Evolutionary conservation across 2,888 invertebrate genomes (phyloP).

Genomic region (Acronicta psi): DNA sequence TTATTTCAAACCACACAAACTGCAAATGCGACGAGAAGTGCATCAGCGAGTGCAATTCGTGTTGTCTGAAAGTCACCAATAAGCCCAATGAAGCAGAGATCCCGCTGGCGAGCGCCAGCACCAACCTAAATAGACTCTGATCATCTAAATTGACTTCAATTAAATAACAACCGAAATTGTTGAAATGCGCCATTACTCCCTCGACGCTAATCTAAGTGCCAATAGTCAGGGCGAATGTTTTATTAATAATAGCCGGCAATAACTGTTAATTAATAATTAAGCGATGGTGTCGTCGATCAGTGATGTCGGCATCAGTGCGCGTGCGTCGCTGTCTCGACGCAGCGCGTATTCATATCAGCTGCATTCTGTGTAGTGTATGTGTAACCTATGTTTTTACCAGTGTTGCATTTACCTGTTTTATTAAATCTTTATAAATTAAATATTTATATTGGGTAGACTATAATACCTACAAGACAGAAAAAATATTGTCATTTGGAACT

Average conservation of each 20-base stretch:
- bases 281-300: constrained; percentile 71
- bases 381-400: constrained; percentile 3
- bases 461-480: no score
- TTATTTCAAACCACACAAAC: constrained; percentile 63
- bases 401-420: constrained; percentile 1
- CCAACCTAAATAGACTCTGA: constrained; percentile 90
- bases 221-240: constrained; percentile 88
- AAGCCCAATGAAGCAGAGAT: constrained; percentile 89
- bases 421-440: neutral
- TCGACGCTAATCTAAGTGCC: constrained; percentile 88
- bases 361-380: constrained; percentile 18
- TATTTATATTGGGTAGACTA: neutral
- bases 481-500: no score
- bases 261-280: constrained; percentile 88
- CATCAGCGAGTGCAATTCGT: constrained; percentile 88
- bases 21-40: constrained; percentile 84
- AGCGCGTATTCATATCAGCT: constrained; percentile 45
- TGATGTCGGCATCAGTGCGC: constrained; percentile 72
- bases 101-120: constrained; percentile 88
- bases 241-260: constrained; percentile 86
- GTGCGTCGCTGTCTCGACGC: constrained; percentile 56
- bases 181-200: constrained; percentile 89
- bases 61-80: constrained; percentile 89
- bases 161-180: constrained; percentile 90
- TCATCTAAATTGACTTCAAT: constrained; percentile 90